Evolutionary conservation across 2,797 vertebrate species (phyloP).

Genomic region (Naso thynnoides): DNA sequence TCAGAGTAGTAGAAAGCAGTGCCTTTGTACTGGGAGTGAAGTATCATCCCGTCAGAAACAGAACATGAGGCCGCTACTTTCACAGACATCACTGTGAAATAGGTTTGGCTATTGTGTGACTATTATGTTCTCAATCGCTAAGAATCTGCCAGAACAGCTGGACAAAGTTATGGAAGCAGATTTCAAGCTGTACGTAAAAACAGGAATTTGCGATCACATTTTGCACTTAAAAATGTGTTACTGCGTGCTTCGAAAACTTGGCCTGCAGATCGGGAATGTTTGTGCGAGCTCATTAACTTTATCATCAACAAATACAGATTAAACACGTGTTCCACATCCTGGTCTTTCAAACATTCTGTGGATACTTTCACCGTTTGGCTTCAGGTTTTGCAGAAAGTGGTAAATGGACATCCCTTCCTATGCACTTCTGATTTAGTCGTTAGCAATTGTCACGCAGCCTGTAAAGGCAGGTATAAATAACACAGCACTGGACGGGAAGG

Average conservation of each 20-base stretch:
- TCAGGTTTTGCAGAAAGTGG: constrained; percentile 27
- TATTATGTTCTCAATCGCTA: constrained; percentile 6
- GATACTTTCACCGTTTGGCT: constrained; percentile 31
- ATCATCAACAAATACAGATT: not conserved
- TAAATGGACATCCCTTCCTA: constrained; percentile 17
- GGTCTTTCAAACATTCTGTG: not conserved
- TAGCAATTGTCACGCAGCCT: constrained; percentile 50
- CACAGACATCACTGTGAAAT: not conserved
- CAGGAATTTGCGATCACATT: not conserved
- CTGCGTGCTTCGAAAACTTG: not conserved
- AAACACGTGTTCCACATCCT: not conserved
- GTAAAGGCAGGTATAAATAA: constrained; percentile 76
- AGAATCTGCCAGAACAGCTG: constrained; percentile 33
- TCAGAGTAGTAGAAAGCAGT: not conserved
- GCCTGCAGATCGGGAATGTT: not conserved
- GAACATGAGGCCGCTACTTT: constrained; percentile 1
- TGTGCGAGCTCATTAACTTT: not conserved
- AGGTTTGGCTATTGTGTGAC: constrained; percentile 24
- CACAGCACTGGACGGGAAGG: constrained; percentile 52
- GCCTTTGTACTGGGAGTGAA: not conserved
- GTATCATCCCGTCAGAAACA: not conserved
- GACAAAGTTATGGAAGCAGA: constrained; percentile 23
- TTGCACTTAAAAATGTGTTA: not conserved
- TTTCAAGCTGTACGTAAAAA: constrained; percentile 11
- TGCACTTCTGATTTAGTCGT: constrained; percentile 57